Percentiles rank a stretch among this genome's conserved stretches.
phyloP scores from a whole-genome alignment of 2,888 invertebrate genomes.

The Copidosoma aretas region DNA sequence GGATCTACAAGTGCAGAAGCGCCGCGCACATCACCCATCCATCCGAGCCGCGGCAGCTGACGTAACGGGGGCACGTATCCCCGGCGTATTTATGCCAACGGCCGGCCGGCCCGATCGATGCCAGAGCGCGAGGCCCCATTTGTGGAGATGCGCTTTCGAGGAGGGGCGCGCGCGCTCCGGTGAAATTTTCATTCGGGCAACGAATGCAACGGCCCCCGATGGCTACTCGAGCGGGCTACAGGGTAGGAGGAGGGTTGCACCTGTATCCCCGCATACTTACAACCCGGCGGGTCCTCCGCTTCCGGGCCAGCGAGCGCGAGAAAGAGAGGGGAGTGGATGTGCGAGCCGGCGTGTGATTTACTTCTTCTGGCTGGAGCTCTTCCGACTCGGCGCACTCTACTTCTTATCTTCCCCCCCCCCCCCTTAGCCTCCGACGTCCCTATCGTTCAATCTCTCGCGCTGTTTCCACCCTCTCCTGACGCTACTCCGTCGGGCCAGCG shows the following conservation, averaged over 20 bases:
- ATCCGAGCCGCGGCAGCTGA: constrained; percentile 26
- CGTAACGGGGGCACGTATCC: constrained; percentile 40
- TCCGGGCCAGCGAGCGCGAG: too few relatives aligned
- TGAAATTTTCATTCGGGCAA: too few relatives aligned
- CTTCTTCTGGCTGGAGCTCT: constrained; percentile 2
- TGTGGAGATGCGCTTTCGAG: too few relatives aligned
- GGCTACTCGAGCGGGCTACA: background rate
- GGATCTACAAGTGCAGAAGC: too few relatives aligned
- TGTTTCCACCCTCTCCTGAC: background rate
- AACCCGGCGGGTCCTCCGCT: too few relatives aligned
- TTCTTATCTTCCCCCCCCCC: background rate
- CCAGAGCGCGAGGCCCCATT: background rate
- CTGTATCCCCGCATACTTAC: too few relatives aligned
- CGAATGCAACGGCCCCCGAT: too few relatives aligned
- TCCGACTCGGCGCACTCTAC: background rate
- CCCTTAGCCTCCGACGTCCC: background rate
- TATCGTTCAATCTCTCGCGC: constrained; percentile 16
- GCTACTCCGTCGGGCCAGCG: too few relatives aligned
- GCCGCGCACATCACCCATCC: too few relatives aligned
- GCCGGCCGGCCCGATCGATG: constrained; percentile 7
- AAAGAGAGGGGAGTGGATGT: background rate
- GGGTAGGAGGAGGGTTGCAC: background rate
- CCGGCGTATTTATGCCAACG: constrained; percentile 39
- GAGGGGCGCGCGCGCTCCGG: background rate
- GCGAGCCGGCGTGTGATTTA: background rate